These are phyloP conservation scores for Lepidochrysops patricia DNA, from an alignment of 2,888 invertebrate species.

Conservation along the genomic window DNA sequence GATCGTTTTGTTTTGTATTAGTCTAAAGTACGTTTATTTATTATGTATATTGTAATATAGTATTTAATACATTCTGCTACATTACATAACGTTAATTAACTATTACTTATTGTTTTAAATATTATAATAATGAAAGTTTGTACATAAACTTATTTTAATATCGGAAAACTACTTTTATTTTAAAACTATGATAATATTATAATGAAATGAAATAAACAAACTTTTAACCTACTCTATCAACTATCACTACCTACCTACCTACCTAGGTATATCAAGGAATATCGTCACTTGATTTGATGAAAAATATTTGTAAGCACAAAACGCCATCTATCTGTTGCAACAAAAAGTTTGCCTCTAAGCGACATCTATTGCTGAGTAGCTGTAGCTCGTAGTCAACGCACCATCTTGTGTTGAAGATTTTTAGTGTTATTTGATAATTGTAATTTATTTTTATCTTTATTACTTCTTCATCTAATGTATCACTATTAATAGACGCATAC, in stretches of 20 bases:
- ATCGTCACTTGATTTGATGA: too few species aligned
- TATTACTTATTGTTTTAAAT: neutral
- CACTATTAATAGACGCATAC: neutral
- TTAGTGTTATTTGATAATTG: neutral
- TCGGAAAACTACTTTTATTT: neutral
- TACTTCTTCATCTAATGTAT: neutral
- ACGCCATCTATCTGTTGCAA: slow-evolving; percentile 38
- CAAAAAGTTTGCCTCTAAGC: neutral
- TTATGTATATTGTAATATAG: neutral
- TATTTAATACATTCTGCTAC: neutral
- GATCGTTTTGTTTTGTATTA: neutral
- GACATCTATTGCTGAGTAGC: slow-evolving; percentile 31
- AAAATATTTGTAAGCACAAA: neutral
- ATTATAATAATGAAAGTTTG: neutral
- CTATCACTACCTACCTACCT: too few species aligned
- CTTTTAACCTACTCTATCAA: too few species aligned
- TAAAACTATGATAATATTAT: too few species aligned
- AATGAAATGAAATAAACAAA: too few species aligned
- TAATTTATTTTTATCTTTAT: neutral
- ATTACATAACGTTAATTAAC: too few species aligned
- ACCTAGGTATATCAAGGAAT: too few species aligned
- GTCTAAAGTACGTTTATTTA: neutral
- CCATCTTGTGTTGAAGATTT: neutral
- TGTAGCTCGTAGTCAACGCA: slow-evolving; percentile 13
- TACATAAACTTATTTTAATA: neutral